These are phyloP conservation scores for Scolopax rusticola DNA, from an alignment of 2,797 vertebrate species.

Conservation along the genomic window DNA sequence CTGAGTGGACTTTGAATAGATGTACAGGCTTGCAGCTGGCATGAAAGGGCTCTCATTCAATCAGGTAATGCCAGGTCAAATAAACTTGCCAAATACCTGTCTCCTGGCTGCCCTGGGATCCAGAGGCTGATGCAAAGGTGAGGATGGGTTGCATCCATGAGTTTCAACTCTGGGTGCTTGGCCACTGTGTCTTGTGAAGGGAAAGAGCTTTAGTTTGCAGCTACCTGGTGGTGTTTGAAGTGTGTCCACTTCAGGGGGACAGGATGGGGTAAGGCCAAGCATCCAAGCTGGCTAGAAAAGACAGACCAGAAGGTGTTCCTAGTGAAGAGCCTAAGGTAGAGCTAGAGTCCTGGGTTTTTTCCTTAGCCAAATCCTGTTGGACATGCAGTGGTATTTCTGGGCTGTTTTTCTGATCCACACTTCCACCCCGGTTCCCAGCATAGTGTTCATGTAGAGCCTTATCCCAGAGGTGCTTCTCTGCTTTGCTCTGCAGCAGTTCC, in stretches of 20 bases:
- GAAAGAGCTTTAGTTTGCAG: neutral
- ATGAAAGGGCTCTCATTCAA: neutral
- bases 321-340: neutral
- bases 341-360: neutral
- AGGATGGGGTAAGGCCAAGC: neutral
- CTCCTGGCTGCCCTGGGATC: neutral
- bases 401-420: neutral
- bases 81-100: neutral
- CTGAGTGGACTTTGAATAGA: neutral
- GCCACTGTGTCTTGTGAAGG: neutral
- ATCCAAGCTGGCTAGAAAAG: neutral
- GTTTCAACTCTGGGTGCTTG: neutral
- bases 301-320: neutral
- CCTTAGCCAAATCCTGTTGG: neutral
- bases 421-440: neutral
- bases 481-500: too few relatives aligned
- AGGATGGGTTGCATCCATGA: neutral
- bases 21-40: neutral
- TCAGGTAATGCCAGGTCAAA: neutral
- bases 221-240: neutral
- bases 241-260: neutral
- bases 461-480: neutral
- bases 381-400: neutral
- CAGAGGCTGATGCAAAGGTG: neutral
- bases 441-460: neutral